Evolutionary conservation across 2,797 vertebrate genomes (phyloP).

Genomic region (Acanthurus tractus): DNA sequence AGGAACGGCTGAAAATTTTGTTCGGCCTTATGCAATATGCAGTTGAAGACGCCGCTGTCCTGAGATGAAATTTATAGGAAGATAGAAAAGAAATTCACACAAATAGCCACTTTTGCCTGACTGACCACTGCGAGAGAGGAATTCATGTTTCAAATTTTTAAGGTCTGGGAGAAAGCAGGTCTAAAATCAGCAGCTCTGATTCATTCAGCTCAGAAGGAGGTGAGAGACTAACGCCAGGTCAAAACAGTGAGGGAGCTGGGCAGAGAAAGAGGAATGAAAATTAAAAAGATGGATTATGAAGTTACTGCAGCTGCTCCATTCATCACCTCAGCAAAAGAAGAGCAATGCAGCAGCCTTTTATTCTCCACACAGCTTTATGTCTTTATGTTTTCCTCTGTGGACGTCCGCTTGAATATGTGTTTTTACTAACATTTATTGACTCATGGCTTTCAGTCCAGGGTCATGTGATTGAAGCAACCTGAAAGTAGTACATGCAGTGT

Average conservation of each 20-base stretch:
- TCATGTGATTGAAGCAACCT: conserved; percentile 21
- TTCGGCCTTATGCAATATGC: conserved; percentile 14
- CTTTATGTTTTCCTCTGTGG: conserved; percentile 20
- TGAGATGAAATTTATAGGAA: conserved; percentile 23
- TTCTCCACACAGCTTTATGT: conserved; percentile 17
- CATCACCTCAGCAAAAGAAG: conserved; percentile 5
- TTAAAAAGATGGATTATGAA: conserved; percentile 33
- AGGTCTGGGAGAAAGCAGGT: conserved; percentile 33
- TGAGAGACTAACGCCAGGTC: neutral
- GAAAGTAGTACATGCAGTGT: conserved; percentile 12
- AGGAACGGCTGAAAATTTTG: neutral
- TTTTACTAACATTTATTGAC: conserved; percentile 31
- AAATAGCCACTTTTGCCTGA: conserved; percentile 38
- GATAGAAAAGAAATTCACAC: conserved; percentile 45
- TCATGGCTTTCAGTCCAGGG: conserved; percentile 28
- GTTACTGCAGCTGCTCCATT: conserved; percentile 13
- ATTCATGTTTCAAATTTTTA: conserved; percentile 36
- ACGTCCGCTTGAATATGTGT: conserved; percentile 31
- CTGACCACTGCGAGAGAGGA: conserved; percentile 38
- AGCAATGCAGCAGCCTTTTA: conserved; percentile 12
- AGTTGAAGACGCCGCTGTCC: conserved; percentile 28
- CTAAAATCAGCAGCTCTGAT: conserved; percentile 20
- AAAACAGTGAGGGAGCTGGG: neutral
- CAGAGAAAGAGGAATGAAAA: neutral
- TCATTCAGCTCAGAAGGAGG: conserved; percentile 7